Evolutionary conservation across 2,888 invertebrate genomes (phyloP).

Genomic region (Norana najaformis): DNA sequence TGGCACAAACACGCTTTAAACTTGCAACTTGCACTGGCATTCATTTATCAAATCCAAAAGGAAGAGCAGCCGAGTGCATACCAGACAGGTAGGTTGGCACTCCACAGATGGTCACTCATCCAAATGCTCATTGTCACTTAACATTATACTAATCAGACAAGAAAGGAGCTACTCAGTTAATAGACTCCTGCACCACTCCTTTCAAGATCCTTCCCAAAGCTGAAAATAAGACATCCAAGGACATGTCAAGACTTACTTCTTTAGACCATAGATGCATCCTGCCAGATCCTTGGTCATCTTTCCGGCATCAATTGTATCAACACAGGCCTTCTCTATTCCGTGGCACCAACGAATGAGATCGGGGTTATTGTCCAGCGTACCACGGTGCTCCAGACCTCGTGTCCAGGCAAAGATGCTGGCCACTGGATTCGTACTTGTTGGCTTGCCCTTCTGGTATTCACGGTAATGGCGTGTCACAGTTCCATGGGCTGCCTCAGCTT

Average conservation of each 20-base stretch:
- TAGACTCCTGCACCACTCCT: background rate
- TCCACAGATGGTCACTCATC: background rate
- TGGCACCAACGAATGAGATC: conserved; percentile 75
- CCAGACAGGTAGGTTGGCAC: background rate
- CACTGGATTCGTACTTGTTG: conserved; percentile 86
- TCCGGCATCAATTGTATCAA: conserved; percentile 80
- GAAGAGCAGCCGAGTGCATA: background rate
- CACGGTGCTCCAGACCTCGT: conserved; percentile 75
- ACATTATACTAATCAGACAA: background rate
- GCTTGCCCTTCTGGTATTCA: conserved; percentile 68
- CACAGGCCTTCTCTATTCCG: conserved; percentile 78
- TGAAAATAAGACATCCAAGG: background rate
- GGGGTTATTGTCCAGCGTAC: conserved; percentile 77
- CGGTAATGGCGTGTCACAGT: conserved; percentile 68
- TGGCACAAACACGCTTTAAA: background rate
- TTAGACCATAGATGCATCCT: conserved; percentile 81
- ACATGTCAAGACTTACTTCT: conserved; percentile 65
- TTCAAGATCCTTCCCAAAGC: background rate
- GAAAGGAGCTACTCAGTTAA: background rate
- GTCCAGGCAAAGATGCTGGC: conserved; percentile 93
- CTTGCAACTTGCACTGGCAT: background rate
- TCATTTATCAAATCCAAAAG: background rate
- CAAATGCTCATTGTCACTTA: background rate
- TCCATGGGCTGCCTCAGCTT: conserved; percentile 69
- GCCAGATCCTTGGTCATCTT: conserved; percentile 87